Percentiles rank a stretch among this genome's conserved stretches.
Evolutionary conservation across 2,797 vertebrate species (phyloP).

Genomic region (Coluber constrictor): DNA sequence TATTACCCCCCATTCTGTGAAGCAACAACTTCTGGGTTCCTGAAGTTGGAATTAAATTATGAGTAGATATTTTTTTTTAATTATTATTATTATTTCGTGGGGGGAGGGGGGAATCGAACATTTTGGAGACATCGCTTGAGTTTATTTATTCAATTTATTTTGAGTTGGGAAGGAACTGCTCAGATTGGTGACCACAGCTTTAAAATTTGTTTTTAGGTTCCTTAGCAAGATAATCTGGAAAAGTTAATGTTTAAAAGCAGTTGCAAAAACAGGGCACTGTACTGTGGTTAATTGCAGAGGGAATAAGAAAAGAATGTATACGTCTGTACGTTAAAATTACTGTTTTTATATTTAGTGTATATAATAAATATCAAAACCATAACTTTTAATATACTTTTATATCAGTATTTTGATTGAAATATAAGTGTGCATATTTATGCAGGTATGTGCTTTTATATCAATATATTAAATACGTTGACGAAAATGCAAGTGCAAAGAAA

Average conservation of each 20-base stretch:
- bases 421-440: neutral
- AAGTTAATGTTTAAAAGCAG: neutral
- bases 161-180: slow-evolving; percentile 14
- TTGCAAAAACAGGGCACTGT: neutral
- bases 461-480: neutral
- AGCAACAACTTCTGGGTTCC: neutral
- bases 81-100: neutral
- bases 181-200: slow-evolving; percentile 7
- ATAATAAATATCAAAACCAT: neutral
- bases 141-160: too few relatives aligned
- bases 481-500: neutral
- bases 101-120: neutral
- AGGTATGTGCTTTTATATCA: neutral
- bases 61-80: rapidly evolving
- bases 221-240: neutral
- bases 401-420: neutral
- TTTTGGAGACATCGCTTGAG: neutral
- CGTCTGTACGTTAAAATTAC: neutral
- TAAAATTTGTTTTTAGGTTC: neutral
- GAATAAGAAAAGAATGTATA: slow-evolving; percentile 1
- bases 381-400: neutral
- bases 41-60: neutral
- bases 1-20: neutral
- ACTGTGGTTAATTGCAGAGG: slow-evolving; percentile 28
- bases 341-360: neutral